A percentile compares a stretch with the other conserved stretches of the same genome.
These are phyloP conservation scores for Pseudois nayaur DNA, from an alignment of 2,113 vertebrate genomes.

Conservation along the genomic window DNA sequence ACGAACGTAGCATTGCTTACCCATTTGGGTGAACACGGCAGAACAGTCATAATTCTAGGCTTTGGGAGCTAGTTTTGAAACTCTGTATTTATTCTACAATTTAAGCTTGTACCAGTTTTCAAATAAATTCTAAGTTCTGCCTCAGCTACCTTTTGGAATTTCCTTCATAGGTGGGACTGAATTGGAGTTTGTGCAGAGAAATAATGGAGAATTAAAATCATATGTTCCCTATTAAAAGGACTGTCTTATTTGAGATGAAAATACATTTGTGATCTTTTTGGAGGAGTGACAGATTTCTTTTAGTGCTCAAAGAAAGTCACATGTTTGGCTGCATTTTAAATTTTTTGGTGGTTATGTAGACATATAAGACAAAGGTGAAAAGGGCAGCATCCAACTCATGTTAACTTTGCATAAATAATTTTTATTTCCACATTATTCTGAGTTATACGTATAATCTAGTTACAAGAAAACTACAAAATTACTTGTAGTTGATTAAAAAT, in stretches of 20 bases:
- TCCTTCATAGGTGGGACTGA: neutral
- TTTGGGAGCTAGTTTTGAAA: neutral
- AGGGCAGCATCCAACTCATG: neutral
- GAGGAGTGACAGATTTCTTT: neutral
- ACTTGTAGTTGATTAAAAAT: slow-evolving; percentile 29
- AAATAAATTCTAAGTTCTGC: slow-evolving; percentile 38
- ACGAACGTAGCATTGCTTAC: neutral
- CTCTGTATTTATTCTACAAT: neutral
- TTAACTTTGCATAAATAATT: neutral
- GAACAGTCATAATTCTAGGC: neutral
- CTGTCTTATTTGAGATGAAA: neutral
- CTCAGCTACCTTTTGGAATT: neutral
- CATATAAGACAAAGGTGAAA: neutral
- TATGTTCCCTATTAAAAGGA: neutral
- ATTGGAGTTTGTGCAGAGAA: neutral
- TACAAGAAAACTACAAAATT: slow-evolving; percentile 13
- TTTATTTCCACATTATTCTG: slow-evolving; percentile 39
- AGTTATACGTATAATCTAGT: neutral
- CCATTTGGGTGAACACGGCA: neutral
- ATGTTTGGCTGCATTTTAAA: neutral
- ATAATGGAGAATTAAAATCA: neutral
- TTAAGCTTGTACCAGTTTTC: neutral
- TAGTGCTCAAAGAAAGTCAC: neutral
- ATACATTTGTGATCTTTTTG: neutral
- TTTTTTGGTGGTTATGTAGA: neutral